Conservation (phyloP, 2,797 vertebrate species). For the Falco cherrug region DNA sequence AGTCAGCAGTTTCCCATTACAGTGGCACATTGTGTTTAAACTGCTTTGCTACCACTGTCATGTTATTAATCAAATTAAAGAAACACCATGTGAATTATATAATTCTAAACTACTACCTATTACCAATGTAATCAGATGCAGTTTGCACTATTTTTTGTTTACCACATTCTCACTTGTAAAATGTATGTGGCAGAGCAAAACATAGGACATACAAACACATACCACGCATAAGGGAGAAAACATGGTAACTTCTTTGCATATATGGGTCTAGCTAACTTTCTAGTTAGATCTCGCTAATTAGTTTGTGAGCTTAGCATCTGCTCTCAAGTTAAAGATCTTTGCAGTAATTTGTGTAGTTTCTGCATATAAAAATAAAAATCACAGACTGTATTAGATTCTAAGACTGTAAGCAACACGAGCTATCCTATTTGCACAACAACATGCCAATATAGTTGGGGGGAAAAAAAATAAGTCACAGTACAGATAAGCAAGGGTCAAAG, state of each 20-base stretch:
- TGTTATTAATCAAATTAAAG: neutral
- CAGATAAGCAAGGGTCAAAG: conserved; percentile 56
- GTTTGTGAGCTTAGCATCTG: neutral
- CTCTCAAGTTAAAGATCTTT: neutral
- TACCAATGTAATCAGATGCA: neutral
- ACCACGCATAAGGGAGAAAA: neutral
- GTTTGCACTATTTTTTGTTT: neutral
- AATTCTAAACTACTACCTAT: neutral
- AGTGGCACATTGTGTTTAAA: neutral
- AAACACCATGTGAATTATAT: neutral
- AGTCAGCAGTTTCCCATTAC: neutral
- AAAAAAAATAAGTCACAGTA: neutral
- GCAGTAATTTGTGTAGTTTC: neutral
- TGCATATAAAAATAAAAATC: neutral
- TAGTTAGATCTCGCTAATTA: neutral
- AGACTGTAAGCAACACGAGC: neutral
- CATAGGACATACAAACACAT: neutral
- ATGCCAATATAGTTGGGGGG: neutral
- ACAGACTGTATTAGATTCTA: neutral
- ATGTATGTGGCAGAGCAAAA: neutral
- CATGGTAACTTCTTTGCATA: neutral
- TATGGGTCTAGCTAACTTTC: neutral
- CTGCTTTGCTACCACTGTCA: neutral
- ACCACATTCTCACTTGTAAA: neutral
- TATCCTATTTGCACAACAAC: neutral